Evolutionary conservation across 53 echinoderm and acorn worm species (phyloP).

Genomic region (Stichopus horrens): DNA sequence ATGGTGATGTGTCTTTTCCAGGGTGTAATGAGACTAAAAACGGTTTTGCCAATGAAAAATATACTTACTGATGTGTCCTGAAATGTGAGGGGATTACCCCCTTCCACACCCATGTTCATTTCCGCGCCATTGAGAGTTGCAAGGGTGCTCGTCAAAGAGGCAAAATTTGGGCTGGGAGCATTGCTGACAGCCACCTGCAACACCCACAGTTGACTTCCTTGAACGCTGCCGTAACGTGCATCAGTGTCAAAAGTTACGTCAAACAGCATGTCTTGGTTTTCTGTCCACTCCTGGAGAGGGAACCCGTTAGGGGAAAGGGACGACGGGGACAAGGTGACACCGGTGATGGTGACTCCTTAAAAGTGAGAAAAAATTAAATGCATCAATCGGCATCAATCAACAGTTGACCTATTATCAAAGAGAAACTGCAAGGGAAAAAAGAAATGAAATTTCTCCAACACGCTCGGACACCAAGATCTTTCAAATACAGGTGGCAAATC

Average conservation of each 20-base stretch:
- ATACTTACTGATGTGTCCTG: neutral
- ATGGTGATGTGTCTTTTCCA: too few relatives aligned
- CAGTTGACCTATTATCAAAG: too few relatives aligned
- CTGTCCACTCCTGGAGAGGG: conserved; percentile 14
- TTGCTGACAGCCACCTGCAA: conserved; percentile 9
- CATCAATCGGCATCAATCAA: too few relatives aligned
- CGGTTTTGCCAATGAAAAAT: neutral
- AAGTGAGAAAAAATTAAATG: neutral
- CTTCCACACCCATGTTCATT: conserved; percentile 20
- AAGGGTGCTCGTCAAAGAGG: neutral
- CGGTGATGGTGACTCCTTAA: conserved; percentile 30
- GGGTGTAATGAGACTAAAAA: too few relatives aligned
- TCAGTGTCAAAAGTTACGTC: conserved; percentile 14
- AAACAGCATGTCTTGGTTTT: neutral
- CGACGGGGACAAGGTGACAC: neutral
- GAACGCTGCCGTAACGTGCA: conserved; percentile 20
- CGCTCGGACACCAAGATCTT: too few relatives aligned
- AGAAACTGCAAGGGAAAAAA: too few relatives aligned
- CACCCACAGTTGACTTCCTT: neutral
- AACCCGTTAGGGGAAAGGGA: neutral
- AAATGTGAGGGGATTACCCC: neutral
- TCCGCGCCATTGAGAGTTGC: neutral
- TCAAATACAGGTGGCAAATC: too few relatives aligned
- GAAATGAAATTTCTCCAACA: too few relatives aligned
- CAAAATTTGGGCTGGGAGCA: conserved; percentile 16